Conservation (phyloP, 2,888 invertebrate genomes). For the Drosophila anomelani region DNA sequence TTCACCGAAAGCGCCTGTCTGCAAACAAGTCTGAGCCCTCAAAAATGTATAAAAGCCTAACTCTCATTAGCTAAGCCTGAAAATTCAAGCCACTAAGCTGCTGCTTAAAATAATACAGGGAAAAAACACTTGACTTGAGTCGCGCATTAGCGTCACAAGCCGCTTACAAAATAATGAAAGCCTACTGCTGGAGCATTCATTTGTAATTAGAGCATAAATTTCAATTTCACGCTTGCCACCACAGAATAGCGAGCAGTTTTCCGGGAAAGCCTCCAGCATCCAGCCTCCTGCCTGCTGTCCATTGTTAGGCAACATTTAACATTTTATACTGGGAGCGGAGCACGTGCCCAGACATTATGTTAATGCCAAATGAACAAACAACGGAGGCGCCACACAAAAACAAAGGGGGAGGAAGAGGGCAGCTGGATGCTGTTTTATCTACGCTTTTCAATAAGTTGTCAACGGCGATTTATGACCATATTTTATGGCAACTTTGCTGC, state of each 20-base stretch:
- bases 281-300: conserved; percentile 6
- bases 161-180: conserved; percentile 50
- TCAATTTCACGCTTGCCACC: conserved; percentile 73
- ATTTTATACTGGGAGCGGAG: conserved; percentile 42
- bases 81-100: conserved; percentile 43
- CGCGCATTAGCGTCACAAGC: conserved; percentile 32
- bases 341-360: conserved; percentile 54
- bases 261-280: conserved; percentile 9
- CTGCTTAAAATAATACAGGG: conserved; percentile 26
- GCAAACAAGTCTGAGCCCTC: neutral
- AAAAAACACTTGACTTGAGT: conserved; percentile 41
- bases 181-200: conserved; percentile 40
- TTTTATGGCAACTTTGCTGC: conserved; percentile 54
- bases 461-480: conserved; percentile 61
- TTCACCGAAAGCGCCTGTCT: neutral
- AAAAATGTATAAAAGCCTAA: conserved; percentile 23
- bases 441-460: conserved; percentile 63
- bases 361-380: conserved; percentile 36
- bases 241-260: conserved; percentile 32
- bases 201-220: conserved; percentile 70
- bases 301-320: conserved; percentile 40
- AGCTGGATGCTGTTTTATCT: conserved; percentile 53
- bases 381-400: conserved; percentile 5
- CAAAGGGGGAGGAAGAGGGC: neutral
- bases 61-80: conserved; percentile 38